Evolutionary conservation across 1,140 invertebrate species (phyloP), one percentile per base, ranked within the genome.

Genomic region (Papilio xuthus): DNA sequence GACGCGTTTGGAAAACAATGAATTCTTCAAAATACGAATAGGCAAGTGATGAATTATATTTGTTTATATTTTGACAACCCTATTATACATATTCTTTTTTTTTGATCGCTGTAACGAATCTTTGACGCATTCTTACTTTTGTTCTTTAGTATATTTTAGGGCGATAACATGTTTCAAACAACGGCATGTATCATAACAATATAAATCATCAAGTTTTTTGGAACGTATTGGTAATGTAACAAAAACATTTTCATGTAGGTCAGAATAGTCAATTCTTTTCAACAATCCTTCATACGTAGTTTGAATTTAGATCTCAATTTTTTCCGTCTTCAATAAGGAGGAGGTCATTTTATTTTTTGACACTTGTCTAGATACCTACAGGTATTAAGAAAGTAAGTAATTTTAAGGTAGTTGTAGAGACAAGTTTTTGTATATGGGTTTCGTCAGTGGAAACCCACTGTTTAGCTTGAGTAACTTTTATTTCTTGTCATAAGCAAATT

Each of bases 71-170:
- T 67, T 67, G 60, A 67, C 60, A 67, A 67, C 26, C 12, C 60
- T 67, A 67, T 67, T 67, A 32, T 6, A 28, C 23, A 28, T 67
- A 67, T 67, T 28, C 26, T 18, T 12, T 67, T 12, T 67, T 67
- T 67, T 67, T 26, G 26, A 67, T 60, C 56, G 56, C 56, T 32
- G 60, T 67, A 32, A 67, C 26, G 26, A 28, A 67, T 67, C 26
- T 15, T 67, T 67, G 60, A 67, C 60, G 23, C 60, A 67, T 67
- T 67, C 23, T 67, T 67, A 28, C 60, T 67, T 67, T 67, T 67
- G 60, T 67, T 28, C 12, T 67, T 67, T 28, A 67, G 12, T 67
- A 67, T 67, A 28, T 67, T 67, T 67, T 67, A 67, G 26, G 60
- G 13, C 23, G 60, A 67, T 67, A 15, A 67, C 60, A 67, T 28